phyloP scores from a whole-genome alignment of 2,888 invertebrate genomes.

The Aelia acuminata region DNA sequence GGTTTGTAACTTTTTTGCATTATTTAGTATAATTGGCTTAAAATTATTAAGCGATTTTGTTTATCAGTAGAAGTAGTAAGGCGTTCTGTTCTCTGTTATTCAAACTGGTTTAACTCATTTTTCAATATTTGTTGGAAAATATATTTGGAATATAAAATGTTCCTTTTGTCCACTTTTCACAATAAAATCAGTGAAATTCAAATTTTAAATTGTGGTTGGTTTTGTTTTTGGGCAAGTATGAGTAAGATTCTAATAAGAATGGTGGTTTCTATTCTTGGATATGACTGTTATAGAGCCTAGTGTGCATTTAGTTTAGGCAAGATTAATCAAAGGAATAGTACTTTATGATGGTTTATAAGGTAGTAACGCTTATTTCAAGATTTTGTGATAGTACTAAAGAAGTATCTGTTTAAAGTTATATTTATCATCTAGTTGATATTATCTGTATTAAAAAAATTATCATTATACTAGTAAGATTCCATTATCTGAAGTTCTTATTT shows the following conservation, averaged over 20 bases:
- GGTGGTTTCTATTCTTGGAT: not conserved
- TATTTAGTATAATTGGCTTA: not conserved
- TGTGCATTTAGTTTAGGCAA: not conserved
- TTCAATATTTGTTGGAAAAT: not conserved
- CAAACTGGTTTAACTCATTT: not conserved
- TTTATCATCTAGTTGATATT: too few relatives aligned
- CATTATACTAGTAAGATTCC: too few relatives aligned
- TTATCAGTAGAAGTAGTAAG: not conserved
- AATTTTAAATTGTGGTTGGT: not conserved
- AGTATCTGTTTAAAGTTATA: not conserved
- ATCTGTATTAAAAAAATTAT: too few relatives aligned
- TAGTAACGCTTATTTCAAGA: not conserved
- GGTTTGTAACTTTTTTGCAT: slow-evolving; percentile 14
- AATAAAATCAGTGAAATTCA: not conserved
- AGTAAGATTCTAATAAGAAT: not conserved
- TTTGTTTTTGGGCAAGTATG: not conserved
- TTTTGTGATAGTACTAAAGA: not conserved
- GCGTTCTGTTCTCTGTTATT: not conserved
- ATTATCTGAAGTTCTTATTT: not conserved
- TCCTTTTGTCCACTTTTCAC: too few relatives aligned
- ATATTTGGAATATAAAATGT: too few relatives aligned
- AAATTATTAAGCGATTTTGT: not conserved
- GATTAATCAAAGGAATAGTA: not conserved
- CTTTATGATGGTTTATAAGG: not conserved
- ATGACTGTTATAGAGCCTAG: not conserved